Base-by-base conservation (phyloP, 2,113 vertebrate species). In the Gallinago undulata region DNA sequence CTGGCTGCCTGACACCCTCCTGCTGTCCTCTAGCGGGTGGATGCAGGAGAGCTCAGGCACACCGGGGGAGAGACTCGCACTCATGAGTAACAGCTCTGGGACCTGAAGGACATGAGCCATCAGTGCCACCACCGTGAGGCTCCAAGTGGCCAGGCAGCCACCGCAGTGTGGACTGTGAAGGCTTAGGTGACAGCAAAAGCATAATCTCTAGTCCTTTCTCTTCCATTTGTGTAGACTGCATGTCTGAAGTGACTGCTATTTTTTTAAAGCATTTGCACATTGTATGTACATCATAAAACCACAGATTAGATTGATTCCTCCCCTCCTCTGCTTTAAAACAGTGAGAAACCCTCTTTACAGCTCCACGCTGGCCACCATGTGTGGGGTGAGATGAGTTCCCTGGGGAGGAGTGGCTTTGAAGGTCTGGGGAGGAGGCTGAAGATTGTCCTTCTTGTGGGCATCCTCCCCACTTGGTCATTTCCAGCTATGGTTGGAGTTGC, bases 321-420 rank as follows among this genome's bases (percentile, higher is more conserved):
- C 13, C 19, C 62, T 56, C 2, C 2, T 5, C 14, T 47, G 27
- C 48, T 43, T 39, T 72, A 11, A 68, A 93, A 53, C 7, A 10
- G 8, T 4, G 7, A 87, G 75, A 83, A 94, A 6, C 33, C 30
- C 27, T 70, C 28, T 51, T 84, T 19, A 10, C 8, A 51, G 25
- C 51, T 62, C 16, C 19, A 33, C 0, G 0, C 51, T 21, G 14
- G 6, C 13, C 31, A 10, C 28, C 0, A 0, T 22, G 30, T 33
- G 11, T 5, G 11, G 23, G 56, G 28, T 3, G 6, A 31, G 30
- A 50, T 13, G 66, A 60, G 9, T 11, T 51, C 55, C 37, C 25
- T 30, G 48, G 0, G 4, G 43, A 89, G 37, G 4, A 53, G 45
- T 39, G 30, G 47, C 33, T 60, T 53, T 3, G 10, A 22, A 84